phyloP scores from a whole-genome alignment of 2,888 invertebrate genomes.

The Chrysolina oricalcia region DNA sequence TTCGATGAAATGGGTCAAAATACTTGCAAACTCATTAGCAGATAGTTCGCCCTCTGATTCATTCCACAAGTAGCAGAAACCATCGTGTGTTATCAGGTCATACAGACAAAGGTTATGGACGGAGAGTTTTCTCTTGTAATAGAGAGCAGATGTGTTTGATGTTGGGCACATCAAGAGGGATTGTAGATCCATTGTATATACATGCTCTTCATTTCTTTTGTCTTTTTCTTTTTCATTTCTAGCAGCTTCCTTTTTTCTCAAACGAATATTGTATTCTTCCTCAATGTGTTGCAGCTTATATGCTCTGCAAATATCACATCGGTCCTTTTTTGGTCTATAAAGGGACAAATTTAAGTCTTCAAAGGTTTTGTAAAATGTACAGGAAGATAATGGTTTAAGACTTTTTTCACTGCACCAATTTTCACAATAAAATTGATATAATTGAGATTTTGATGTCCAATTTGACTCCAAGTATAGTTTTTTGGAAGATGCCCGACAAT shows the following conservation, averaged over 20 bases:
- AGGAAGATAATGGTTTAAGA: conserved; percentile 9
- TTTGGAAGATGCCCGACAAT: conserved; percentile 19
- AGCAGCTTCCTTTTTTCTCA: neutral
- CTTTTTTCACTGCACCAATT: conserved; percentile 12
- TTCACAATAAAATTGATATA: conserved; percentile 8
- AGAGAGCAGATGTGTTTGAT: too few species aligned
- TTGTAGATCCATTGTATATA: too few species aligned
- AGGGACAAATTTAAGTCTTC: neutral
- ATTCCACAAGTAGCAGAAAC: conserved; percentile 1
- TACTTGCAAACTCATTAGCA: conserved; percentile 5
- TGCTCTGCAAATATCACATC: conserved; percentile 2
- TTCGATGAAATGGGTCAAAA: conserved; percentile 15
- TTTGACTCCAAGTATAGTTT: conserved; percentile 18
- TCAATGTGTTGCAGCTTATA: conserved; percentile 3
- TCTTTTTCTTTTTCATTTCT: neutral
- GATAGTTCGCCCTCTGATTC: conserved; percentile 7
- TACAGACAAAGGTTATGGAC: too few species aligned
- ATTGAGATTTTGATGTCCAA: conserved; percentile 7
- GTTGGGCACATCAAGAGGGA: too few species aligned
- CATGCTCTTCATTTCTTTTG: too few species aligned
- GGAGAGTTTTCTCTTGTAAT: too few species aligned
- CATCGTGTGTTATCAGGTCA: neutral
- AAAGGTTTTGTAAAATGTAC: conserved; percentile 6
- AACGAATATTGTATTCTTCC: conserved; percentile 12
- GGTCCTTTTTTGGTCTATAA: conserved; percentile 2